A percentile compares a stretch with the other conserved stretches of the same genome.
These are phyloP conservation scores for Scomber japonicus DNA, from an alignment of 2,113 vertebrate species.

Conservation along the genomic window DNA sequence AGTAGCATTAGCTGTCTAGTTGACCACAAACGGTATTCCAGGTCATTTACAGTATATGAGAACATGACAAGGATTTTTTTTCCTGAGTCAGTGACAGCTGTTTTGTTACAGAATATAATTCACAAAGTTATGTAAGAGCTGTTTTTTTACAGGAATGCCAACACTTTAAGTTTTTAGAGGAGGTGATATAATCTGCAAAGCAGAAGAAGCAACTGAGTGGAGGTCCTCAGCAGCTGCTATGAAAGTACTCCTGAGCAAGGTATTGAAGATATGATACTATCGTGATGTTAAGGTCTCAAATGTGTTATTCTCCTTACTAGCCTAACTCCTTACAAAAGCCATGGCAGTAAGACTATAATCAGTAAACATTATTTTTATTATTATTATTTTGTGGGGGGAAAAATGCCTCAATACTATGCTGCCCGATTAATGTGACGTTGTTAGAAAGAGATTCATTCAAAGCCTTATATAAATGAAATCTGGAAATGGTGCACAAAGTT, in stretches of 20 bases:
- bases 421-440: neutral
- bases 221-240: neutral
- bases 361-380: neutral
- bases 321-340: neutral
- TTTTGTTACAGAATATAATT: neutral
- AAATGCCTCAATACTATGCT: neutral
- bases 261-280: neutral
- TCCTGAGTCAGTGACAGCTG: constrained; percentile 29
- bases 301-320: neutral
- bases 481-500: constrained; percentile 11
- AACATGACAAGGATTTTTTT: constrained; percentile 52
- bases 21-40: constrained; percentile 55
- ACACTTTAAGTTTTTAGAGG: neutral
- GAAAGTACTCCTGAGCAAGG: constrained; percentile 1
- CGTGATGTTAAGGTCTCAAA: neutral
- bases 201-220: neutral
- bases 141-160: neutral
- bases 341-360: neutral
- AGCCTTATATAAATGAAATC: neutral
- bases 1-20: constrained; percentile 33
- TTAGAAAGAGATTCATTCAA: neutral
- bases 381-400: too few relatives aligned
- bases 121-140: neutral
- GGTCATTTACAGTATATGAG: constrained; percentile 38
- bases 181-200: neutral